These are phyloP conservation scores for Vanessa cardui DNA, from an alignment of 2,888 invertebrate species.

Conservation along the genomic window DNA sequence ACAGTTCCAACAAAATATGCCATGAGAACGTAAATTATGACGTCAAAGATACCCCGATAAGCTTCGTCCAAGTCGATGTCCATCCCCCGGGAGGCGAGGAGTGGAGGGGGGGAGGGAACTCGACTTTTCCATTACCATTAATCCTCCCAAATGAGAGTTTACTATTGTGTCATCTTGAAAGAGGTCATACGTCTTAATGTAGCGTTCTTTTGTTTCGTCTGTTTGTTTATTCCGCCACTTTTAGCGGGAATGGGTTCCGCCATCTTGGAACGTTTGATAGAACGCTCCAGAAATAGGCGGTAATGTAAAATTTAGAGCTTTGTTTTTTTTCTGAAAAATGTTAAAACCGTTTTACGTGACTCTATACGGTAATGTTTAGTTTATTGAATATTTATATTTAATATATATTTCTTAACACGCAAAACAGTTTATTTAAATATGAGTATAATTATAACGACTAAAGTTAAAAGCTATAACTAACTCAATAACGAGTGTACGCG, in stretches of 20 bases:
- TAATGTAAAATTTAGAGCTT: neutral
- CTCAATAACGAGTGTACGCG: constrained; percentile 10
- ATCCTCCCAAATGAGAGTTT: constrained; percentile 58
- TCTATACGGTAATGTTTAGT: too few species aligned
- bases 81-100: constrained; percentile 27
- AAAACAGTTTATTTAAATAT: too few species aligned
- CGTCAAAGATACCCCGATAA: constrained; percentile 41
- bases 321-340: neutral
- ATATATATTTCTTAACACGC: too few species aligned
- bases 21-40: constrained; percentile 38
- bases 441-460: neutral
- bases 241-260: constrained; percentile 24
- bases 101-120: constrained; percentile 45
- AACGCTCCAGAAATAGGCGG: constrained; percentile 7
- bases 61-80: constrained; percentile 41
- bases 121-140: constrained; percentile 68
- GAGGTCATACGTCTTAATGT: constrained; percentile 57
- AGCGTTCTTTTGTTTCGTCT: constrained; percentile 48
- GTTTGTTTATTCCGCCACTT: constrained; percentile 38
- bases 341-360: neutral
- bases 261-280: constrained; percentile 23
- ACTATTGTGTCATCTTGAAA: constrained; percentile 55
- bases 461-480: constrained; percentile 10
- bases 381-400: too few species aligned
- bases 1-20: constrained; percentile 32